Evolutionary conservation across 92 coral and sea anemone genomes (phyloP).

Genomic region (Palythoa grandis): DNA sequence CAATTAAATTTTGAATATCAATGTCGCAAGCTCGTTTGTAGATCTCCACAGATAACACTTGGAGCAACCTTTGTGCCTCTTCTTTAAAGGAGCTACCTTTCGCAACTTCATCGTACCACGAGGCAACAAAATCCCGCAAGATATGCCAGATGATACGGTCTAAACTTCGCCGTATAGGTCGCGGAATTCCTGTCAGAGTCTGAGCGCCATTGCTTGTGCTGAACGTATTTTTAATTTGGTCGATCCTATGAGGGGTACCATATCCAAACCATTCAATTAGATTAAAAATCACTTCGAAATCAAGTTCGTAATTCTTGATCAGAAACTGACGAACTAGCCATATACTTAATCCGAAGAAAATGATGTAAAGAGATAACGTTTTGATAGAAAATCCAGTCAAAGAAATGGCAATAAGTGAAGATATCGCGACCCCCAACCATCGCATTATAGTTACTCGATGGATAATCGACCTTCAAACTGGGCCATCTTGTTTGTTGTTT

Average conservation of each 20-base stretch:
- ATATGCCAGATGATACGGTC: conserved; percentile 69
- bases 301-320: conserved; percentile 70
- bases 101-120: conserved; percentile 93
- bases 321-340: conserved; percentile 66
- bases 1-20: conserved; percentile 73
- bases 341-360: conserved; percentile 44
- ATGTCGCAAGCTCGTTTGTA: conserved; percentile 74
- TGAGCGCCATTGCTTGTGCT: conserved; percentile 54
- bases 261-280: conserved; percentile 76
- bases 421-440: conserved; percentile 56
- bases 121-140: conserved; percentile 77
- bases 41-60: conserved; percentile 68
- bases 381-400: conserved; percentile 74
- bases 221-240: conserved; percentile 51
- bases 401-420: conserved; percentile 60
- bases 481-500: conserved; percentile 71
- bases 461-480: conserved; percentile 33
- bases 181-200: conserved; percentile 68
- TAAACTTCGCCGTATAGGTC: conserved; percentile 65
- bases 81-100: conserved; percentile 72
- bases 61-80: conserved; percentile 73
- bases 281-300: conserved; percentile 79
- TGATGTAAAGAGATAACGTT: conserved; percentile 53
- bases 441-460: conserved; percentile 56
- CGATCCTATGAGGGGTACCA: conserved; percentile 75